Evolutionary conservation across 2,797 vertebrate species (phyloP), one percentile per base, ranked within the genome.

Genomic region (Hydrolagus colliei): DNA sequence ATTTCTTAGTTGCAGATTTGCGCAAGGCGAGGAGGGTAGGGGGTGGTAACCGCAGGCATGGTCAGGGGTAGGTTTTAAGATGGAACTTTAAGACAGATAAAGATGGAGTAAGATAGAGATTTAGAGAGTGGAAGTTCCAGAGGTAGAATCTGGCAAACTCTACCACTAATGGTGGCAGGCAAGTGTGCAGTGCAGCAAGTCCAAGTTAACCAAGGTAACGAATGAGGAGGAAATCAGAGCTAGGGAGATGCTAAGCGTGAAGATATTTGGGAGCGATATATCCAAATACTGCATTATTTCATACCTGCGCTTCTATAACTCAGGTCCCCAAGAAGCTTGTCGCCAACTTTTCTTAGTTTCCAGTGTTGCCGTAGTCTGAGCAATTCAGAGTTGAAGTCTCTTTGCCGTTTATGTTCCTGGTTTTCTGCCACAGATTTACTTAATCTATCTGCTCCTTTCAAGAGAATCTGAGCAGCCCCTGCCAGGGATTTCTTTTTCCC

Each of bases 281-380:
- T 5, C 71, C 41, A 52, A 9, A 9, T 9, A 84, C 16, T 84
- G 62, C 20, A 20, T 35, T 41, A 18, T 35, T 68, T 59, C 85
- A 85, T 90, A 98, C 98, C 98, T 91, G 98, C 97, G 14, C 98
- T 99, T 88, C 97, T 94, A 91, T 98, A 99, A 92, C 98, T 99
- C 87, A 99, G 94, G 88, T 99, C 98, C 0, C 98, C 98, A 63
- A 99, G 95, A 89, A 99, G 99, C 93, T 99, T 99, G 91, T 99
- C 97, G 86, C 98, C 97, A 4, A 99, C 95, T 93, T 99, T 99
- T 86, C 97, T 96, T 13, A 99, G 93, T 86, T 99, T 99, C 98
- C 98, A 99, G 88, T 99, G 98, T 0, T 98, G 98, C 32, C 97
- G 94, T 18, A 99, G 90, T 1, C 97, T 91, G 85, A 99, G 92